Evolutionary conservation across 2,797 vertebrate species (phyloP).

Genomic region (Galago senegalensis): DNA sequence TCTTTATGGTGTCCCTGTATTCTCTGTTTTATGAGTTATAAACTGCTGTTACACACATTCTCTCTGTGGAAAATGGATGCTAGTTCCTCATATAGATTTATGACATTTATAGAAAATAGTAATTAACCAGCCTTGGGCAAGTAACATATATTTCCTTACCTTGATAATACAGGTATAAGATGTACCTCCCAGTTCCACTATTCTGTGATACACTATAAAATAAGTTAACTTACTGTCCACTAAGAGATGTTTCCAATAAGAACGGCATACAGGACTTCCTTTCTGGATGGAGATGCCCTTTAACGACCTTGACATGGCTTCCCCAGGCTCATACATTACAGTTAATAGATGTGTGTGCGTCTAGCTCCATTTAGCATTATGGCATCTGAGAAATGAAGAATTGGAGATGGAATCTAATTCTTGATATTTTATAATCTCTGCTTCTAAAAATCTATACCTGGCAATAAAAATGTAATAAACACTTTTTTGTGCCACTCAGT

Average conservation of each 20-base stretch:
- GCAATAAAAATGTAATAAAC: neutral
- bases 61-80: neutral
- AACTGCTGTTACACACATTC: neutral
- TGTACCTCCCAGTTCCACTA: neutral
- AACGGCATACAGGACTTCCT: neutral
- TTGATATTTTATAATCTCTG: neutral
- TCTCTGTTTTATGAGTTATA: neutral
- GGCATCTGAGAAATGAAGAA: neutral
- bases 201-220: neutral
- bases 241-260: neutral
- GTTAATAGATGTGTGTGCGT: neutral
- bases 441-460: constrained; percentile 2
- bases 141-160: neutral
- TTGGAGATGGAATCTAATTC: neutral
- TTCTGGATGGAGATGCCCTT: neutral
- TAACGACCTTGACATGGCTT: neutral
- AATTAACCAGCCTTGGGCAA: neutral
- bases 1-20: fast-evolving
- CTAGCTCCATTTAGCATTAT: neutral
- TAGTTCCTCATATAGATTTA: neutral
- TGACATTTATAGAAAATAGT: neutral
- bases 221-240: neutral
- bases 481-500: neutral
- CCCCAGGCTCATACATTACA: neutral
- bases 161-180: neutral